A percentile compares a stretch with the other conserved stretches of the same genome.
These are phyloP conservation scores for Perca fluviatilis DNA, from an alignment of 2,113 vertebrate genomes.

Conservation along the genomic window DNA sequence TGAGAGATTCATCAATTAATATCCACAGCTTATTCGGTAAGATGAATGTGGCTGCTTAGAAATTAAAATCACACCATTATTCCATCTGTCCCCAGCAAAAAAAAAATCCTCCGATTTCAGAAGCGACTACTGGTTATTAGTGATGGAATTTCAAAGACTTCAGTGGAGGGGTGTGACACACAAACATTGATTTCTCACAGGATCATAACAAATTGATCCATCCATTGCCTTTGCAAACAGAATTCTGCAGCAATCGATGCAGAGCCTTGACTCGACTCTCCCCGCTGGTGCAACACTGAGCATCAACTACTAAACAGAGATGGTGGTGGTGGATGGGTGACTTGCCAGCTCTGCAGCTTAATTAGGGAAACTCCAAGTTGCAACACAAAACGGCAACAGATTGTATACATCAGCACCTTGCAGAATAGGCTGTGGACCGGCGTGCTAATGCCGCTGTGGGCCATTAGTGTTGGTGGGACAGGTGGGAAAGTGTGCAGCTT, in stretches of 20 bases:
- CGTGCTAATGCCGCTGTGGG: constrained; percentile 42
- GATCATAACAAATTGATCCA: constrained; percentile 71
- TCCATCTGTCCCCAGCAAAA: constrained; percentile 35
- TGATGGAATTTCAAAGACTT: constrained; percentile 54
- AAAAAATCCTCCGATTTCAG: neutral
- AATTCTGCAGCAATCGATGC: constrained; percentile 52
- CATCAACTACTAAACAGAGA: constrained; percentile 3
- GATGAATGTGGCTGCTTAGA: constrained; percentile 56
- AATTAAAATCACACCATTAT: constrained; percentile 50
- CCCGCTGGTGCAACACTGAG: constrained; percentile 34
- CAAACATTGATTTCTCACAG: constrained; percentile 70
- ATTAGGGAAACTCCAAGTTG: constrained; percentile 45
- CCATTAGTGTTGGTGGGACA: constrained; percentile 59
- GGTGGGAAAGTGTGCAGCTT: constrained; percentile 65
- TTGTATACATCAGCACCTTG: constrained; percentile 23
- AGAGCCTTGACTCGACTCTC: constrained; percentile 13
- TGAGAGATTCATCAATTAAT: constrained; percentile 60
- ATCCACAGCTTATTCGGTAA: constrained; percentile 22
- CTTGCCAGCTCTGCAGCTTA: constrained; percentile 39
- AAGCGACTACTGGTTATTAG: constrained; percentile 45
- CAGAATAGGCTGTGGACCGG: constrained; percentile 19
- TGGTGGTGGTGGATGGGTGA: constrained; percentile 21
- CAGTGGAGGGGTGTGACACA: constrained; percentile 55
- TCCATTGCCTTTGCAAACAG: constrained; percentile 55
- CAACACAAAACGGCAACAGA: constrained; percentile 17